A percentile compares a stretch with the other conserved stretches of the same genome.
These are phyloP conservation scores for Crotophaga sulcirostris DNA, from an alignment of 2,113 vertebrate species.

Conservation along the genomic window DNA sequence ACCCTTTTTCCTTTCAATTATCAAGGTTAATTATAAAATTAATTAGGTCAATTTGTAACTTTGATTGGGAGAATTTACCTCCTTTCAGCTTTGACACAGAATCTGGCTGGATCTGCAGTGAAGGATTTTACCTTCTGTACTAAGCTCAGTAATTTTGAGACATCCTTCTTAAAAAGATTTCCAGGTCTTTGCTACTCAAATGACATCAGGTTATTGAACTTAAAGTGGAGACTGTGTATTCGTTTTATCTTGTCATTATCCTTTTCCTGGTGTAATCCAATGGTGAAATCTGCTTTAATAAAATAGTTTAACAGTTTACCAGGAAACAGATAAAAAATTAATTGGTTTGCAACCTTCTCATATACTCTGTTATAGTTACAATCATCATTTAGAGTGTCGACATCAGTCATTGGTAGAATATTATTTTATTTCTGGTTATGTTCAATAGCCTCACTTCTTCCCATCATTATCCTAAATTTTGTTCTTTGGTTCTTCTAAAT, in stretches of 20 bases:
- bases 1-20: conserved; percentile 60
- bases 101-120: background rate
- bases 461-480: background rate
- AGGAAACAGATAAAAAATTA: background rate
- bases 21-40: conserved; percentile 73
- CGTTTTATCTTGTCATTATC: background rate
- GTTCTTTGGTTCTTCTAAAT: background rate
- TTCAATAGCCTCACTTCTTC: background rate
- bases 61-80: conserved; percentile 56
- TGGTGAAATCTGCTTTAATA: background rate
- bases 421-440: background rate
- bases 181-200: background rate
- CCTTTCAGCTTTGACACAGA: background rate
- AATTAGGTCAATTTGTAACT: conserved; percentile 66
- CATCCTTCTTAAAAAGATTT: background rate
- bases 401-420: background rate
- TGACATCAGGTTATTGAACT: background rate
- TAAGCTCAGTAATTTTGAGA: background rate
- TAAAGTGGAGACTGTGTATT: background rate
- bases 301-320: background rate
- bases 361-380: background rate
- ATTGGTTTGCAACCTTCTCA: background rate
- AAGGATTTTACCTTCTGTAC: background rate
- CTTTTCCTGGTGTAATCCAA: background rate
- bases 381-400: background rate